Percentiles rank a stretch among this genome's conserved stretches.
Conservation (phyloP, 2,797 vertebrate genomes). For the Lates japonicus region DNA sequence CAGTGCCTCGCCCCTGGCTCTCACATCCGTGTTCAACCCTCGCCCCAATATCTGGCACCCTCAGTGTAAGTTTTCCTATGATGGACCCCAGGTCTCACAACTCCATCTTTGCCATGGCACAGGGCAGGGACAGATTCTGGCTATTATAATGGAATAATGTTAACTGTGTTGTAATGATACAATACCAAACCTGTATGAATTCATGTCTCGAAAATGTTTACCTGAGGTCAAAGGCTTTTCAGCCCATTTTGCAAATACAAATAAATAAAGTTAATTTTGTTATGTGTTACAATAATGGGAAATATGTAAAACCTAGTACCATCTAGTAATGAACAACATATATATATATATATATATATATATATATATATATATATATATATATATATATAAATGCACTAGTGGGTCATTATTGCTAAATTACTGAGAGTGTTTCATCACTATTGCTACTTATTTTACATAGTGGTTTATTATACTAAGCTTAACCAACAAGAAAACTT, state of each 20-base stretch:
- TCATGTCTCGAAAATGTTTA: background rate
- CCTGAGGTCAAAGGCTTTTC: background rate
- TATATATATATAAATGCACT: no score
- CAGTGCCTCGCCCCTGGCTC: slow-evolving; percentile 93
- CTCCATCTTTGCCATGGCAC: slow-evolving; percentile 99
- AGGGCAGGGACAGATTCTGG: slow-evolving; percentile 91
- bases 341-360: no score
- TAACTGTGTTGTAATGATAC: no score
- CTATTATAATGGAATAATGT: background rate
- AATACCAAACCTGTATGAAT: background rate
- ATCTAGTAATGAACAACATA: background rate
- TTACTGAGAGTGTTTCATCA: background rate
- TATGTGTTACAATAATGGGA: background rate
- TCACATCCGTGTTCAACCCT: slow-evolving; percentile 98
- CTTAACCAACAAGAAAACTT: background rate
- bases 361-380: no score
- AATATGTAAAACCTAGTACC: background rate
- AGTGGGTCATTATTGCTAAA: background rate
- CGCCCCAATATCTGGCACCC: slow-evolving; percentile 97
- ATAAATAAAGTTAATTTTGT: background rate
- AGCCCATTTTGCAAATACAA: background rate
- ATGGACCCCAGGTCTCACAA: slow-evolving; percentile 98
- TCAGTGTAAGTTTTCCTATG: slow-evolving; percentile 99
- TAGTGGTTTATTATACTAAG: background rate
- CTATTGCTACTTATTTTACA: background rate